Evolutionary conservation across 2,113 vertebrate species (phyloP).

Genomic region (Calidris pygmaea): DNA sequence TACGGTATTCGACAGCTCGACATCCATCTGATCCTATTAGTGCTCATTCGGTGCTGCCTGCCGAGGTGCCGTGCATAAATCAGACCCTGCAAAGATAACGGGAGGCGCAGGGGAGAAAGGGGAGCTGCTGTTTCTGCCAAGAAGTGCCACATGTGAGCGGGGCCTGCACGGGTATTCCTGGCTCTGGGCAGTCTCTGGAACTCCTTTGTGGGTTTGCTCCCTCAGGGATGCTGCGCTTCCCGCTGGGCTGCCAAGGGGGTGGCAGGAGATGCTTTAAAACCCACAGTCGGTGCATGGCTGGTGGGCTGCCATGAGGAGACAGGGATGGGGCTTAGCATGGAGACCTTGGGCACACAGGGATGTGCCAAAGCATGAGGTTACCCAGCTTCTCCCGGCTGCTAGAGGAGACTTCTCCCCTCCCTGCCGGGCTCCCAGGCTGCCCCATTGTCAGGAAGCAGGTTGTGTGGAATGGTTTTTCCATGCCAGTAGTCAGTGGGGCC

Average conservation of each 20-base stretch:
- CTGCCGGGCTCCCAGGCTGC: accelerated
- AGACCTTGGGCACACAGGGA: neutral
- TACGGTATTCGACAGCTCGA: constrained; percentile 41
- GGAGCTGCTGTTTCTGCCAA: neutral
- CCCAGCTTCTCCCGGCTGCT: neutral
- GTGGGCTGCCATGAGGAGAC: neutral
- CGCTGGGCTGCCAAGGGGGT: accelerated
- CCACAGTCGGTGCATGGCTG: accelerated
- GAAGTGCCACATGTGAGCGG: accelerated
- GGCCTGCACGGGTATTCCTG: neutral
- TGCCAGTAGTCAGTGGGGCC: neutral
- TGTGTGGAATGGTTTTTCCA: neutral
- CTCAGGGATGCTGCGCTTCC: neutral
- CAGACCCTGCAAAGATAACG: neutral
- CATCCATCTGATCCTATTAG: constrained; percentile 65
- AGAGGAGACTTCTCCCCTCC: neutral
- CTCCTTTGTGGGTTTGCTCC: neutral
- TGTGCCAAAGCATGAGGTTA: neutral
- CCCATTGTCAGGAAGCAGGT: accelerated
- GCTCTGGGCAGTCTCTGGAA: neutral
- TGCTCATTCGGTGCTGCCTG: constrained; percentile 26
- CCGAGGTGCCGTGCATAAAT: constrained; percentile 39
- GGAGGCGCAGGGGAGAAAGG: neutral
- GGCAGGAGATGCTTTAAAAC: neutral
- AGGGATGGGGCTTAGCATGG: neutral